Percentiles rank a stretch among this genome's conserved stretches.
phyloP scores from a whole-genome alignment of 2,797 vertebrate genomes.

The Adrianichthys oophorus region DNA sequence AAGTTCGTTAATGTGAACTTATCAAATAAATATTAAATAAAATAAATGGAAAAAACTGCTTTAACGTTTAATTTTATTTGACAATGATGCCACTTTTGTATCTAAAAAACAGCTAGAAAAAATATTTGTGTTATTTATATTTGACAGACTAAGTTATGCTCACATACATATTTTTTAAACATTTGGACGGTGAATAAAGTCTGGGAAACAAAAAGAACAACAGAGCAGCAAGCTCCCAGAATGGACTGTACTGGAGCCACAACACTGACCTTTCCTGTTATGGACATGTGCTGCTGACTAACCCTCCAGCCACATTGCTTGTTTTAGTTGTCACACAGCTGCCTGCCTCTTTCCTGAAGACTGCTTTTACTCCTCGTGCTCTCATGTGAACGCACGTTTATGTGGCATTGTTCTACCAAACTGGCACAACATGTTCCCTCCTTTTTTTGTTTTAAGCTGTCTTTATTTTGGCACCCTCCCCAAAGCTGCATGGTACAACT shows the following conservation, averaged over 20 bases:
- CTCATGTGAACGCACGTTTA: constrained; percentile 30
- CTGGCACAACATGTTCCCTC: constrained; percentile 50
- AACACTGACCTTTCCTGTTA: constrained; percentile 75
- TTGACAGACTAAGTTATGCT: constrained; percentile 6
- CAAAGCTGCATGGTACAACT: constrained; percentile 10
- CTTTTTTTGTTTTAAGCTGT: constrained; percentile 22
- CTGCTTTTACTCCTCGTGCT: constrained; percentile 41
- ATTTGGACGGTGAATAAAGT: constrained; percentile 23
- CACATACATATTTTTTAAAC: constrained; percentile 26
- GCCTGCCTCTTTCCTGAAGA: constrained; percentile 62
- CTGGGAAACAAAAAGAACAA: constrained; percentile 46
- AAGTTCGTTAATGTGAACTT: no score
- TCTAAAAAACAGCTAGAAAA: no score
- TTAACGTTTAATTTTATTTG: no score
- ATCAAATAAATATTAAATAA: no score
- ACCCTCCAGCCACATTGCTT: constrained; percentile 52
- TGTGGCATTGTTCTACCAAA: constrained; percentile 57
- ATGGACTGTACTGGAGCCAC: constrained; percentile 62
- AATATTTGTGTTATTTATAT: constrained; percentile 15
- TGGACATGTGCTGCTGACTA: constrained; percentile 66
- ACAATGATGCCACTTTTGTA: no score
- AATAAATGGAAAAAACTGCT: no score
- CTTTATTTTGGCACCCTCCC: constrained; percentile 51
- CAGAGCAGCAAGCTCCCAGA: constrained; percentile 55
- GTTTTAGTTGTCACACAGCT: constrained; percentile 54